Conservation (phyloP, 2,888 invertebrate genomes). For the Tridacna crocea region DNA sequence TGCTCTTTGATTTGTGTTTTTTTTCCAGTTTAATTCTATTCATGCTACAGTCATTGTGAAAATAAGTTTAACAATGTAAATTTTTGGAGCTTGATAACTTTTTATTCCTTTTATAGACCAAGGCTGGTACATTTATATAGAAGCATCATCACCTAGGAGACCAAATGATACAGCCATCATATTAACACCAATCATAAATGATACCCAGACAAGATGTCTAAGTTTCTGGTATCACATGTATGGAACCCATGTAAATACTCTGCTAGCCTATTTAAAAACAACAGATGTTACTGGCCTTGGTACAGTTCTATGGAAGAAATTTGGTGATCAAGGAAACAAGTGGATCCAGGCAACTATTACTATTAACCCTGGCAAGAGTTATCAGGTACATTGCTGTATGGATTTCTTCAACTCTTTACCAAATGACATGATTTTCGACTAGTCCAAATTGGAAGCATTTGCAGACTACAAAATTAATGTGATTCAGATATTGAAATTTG, state of each 20-base stretch:
- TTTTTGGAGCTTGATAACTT: too few relatives aligned
- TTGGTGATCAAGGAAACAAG: conserved; percentile 67
- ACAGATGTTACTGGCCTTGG: conserved; percentile 47
- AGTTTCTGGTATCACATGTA: conserved; percentile 81
- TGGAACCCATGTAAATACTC: conserved; percentile 70
- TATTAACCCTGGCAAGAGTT: conserved; percentile 50
- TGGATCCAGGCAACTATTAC: conserved; percentile 65
- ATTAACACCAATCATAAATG: conserved; percentile 67
- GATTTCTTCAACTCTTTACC: neutral
- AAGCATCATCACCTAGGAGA: conserved; percentile 86
- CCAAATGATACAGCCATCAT: conserved; percentile 87
- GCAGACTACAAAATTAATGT: too few relatives aligned
- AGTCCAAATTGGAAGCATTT: too few relatives aligned
- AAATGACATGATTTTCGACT: too few relatives aligned
- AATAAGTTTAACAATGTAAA: too few relatives aligned
- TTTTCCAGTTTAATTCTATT: too few relatives aligned
- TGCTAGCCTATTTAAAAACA: conserved; percentile 65
- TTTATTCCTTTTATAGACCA: conserved; percentile 28
- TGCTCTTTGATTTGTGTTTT: too few relatives aligned
- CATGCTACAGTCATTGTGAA: too few relatives aligned
- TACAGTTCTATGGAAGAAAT: conserved; percentile 54
- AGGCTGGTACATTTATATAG: conserved; percentile 84
- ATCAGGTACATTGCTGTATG: conserved; percentile 47
- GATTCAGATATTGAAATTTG: too few relatives aligned
- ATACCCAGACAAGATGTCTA: conserved; percentile 68